Percentiles rank a stretch among this genome's conserved stretches.
Evolutionary conservation across 30 jellyfish, hydroid and myxozoan genomes (phyloP).

Genomic region (Pseudorhiza aurosa): DNA sequence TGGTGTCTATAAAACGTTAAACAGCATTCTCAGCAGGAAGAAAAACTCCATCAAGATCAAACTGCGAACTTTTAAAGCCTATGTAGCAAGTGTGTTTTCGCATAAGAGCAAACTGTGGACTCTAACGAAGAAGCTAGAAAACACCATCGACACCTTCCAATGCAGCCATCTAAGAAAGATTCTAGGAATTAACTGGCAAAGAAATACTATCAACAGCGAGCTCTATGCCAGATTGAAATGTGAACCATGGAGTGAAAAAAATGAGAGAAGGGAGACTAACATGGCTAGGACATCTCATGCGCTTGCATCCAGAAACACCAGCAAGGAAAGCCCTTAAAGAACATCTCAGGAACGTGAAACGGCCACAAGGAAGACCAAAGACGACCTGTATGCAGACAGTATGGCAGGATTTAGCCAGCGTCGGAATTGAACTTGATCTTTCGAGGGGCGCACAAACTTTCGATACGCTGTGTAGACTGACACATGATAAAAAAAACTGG

Average conservation of each 20-base stretch:
- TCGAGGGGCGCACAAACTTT: too few relatives aligned
- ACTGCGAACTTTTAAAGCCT: conserved; percentile 26
- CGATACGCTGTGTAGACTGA: too few relatives aligned
- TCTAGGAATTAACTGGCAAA: conserved; percentile 45
- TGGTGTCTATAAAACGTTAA: conserved; percentile 49
- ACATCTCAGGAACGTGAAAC: conserved; percentile 39
- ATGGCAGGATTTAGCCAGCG: too few relatives aligned
- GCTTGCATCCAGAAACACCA: conserved; percentile 60
- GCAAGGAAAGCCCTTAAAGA: conserved; percentile 55
- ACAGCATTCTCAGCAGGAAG: conserved; percentile 50
- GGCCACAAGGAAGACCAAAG: conserved; percentile 59
- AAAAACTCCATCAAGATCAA: conserved; percentile 41
- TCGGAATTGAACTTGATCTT: too few relatives aligned
- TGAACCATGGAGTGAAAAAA: conserved; percentile 61
- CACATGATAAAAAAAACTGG: too few relatives aligned
- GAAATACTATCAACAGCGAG: conserved; percentile 23
- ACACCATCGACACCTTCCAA: conserved; percentile 28
- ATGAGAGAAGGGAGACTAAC: conserved; percentile 39
- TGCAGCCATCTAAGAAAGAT: conserved; percentile 51
- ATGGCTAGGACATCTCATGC: conserved; percentile 60
- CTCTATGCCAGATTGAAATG: conserved; percentile 60
- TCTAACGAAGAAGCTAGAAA: background rate
- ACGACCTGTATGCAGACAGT: too few relatives aligned
- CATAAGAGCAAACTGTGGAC: conserved; percentile 34
- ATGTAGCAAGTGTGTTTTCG: conserved; percentile 24